Base-by-base conservation (phyloP, 2,888 invertebrate species). In the Mellilla xanthometata region DNA sequence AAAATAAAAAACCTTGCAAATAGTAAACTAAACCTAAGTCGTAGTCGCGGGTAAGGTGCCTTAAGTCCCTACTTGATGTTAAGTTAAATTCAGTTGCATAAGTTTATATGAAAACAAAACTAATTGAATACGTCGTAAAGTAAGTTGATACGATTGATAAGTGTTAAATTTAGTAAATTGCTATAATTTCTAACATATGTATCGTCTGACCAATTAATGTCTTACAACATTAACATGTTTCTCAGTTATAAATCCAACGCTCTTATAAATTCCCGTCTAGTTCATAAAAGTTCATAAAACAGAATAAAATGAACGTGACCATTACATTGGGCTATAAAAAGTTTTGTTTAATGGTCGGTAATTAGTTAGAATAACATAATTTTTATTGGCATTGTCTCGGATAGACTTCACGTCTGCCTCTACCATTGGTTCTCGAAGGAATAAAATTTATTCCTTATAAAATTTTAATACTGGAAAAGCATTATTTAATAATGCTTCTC, bases 381-480 rank as follows among this genome's bases (percentile, higher is more conserved):
- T 83, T 83, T 86, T 83, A 83, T 82, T 81, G 69, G 78, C 72
- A 79, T 81, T 83, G 82, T 83, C 76, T 80, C 70, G 68, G 68
- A 68, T 67, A 66, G 65, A 34, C 62, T 62, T 60, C 58, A 32
- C 67, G 55, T 59, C 43, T 12, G 24, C 47, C 22, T 12, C 30
- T 74, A 81, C 27, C 22, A 19, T 22, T 19, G 15, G 15, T 19
- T 19, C 6, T 5, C 15, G 15, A 19, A 5, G 3, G 15, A n/a
- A n/a, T n/a, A n/a, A n/a, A n/a, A n/a, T n/a, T n/a, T n/a, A n/a
- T n/a, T n/a, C n/a, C n/a, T n/a, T n/a, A n/a, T n/a, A n/a, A n/a
- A n/a, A n/a, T n/a, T n/a, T n/a, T n/a, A n/a, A n/a, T n/a, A n/a
- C n/a, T n/a, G n/a, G n/a, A n/a, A n/a, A n/a, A n/a, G n/a, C n/a